phyloP scores from a whole-genome alignment of 1,140 invertebrate species.

The Drosophila sp. region DNA sequence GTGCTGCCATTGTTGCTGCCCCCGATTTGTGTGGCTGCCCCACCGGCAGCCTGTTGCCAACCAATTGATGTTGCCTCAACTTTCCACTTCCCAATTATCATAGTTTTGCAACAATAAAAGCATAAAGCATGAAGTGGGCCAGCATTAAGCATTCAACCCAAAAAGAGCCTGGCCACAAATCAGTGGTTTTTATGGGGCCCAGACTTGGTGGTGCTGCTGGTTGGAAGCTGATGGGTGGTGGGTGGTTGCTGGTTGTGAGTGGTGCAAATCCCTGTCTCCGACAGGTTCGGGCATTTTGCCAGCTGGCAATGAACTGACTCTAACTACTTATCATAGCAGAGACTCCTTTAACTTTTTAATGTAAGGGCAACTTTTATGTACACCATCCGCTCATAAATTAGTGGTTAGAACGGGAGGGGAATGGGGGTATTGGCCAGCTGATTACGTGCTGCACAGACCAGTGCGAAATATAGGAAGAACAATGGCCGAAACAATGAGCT shows the following conservation, averaged over 20 bases:
- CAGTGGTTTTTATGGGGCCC: slow-evolving; percentile 9
- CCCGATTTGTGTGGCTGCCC: slow-evolving; percentile 4
- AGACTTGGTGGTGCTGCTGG: slow-evolving; percentile 1
- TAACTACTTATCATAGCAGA: no score
- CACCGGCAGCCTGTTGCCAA: not conserved
- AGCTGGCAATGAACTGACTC: slow-evolving; percentile 31
- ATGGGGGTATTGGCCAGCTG: slow-evolving; percentile 22
- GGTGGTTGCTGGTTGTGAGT: not conserved
- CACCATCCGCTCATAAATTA: slow-evolving; percentile 38
- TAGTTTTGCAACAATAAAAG: slow-evolving; percentile 57
- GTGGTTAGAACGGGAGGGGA: not conserved
- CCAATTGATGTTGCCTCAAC: slow-evolving; percentile 7
- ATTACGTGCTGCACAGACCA: slow-evolving; percentile 12
- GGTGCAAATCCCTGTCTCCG: slow-evolving; percentile 8
- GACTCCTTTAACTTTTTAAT: slow-evolving; percentile 73
- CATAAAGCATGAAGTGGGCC: slow-evolving; percentile 15
- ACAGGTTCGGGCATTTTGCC: slow-evolving; percentile 13
- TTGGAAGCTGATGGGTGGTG: not conserved
- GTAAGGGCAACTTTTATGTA: slow-evolving; percentile 57
- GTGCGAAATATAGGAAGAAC: not conserved
- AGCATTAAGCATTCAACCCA: slow-evolving; percentile 2
- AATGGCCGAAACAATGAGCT: slow-evolving; percentile 13
- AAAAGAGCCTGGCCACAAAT: slow-evolving; percentile 17
- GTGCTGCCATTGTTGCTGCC: not conserved
- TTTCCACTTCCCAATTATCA: slow-evolving; percentile 57